A percentile compares a stretch with the other conserved stretches of the same genome.
Evolutionary conservation across 2,113 vertebrate genomes (phyloP).

Genomic region (Sylvietta virens): DNA sequence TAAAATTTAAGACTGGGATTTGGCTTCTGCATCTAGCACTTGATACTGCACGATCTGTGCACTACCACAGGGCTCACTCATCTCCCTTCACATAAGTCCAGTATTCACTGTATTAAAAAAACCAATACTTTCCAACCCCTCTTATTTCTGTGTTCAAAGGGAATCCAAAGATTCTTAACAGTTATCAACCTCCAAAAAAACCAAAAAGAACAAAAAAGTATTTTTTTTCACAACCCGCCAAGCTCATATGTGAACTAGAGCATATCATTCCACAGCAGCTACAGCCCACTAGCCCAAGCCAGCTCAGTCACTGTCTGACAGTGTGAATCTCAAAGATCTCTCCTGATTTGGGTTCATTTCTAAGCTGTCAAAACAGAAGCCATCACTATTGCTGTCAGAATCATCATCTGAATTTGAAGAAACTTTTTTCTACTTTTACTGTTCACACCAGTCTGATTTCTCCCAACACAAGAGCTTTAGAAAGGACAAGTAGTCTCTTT

Average conservation of each 20-base stretch:
- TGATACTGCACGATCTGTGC: neutral
- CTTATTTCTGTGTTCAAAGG: neutral
- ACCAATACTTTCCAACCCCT: rapidly evolving
- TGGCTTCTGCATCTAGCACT: neutral
- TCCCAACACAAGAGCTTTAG: neutral
- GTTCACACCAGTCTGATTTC: neutral
- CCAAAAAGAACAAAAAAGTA: neutral
- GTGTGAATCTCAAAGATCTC: neutral
- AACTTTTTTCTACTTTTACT: neutral
- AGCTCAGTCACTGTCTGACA: neutral
- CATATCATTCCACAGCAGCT: neutral
- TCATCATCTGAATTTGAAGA: neutral
- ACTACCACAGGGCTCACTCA: neutral
- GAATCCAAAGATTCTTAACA: neutral
- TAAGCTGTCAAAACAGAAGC: neutral
- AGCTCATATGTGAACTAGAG: neutral
- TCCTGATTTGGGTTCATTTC: neutral
- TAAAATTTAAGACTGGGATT: neutral
- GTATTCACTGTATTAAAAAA: neutral
- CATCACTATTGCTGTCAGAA: neutral
- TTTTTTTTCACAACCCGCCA: neutral
- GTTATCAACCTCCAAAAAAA: neutral
- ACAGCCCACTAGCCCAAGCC: neutral
- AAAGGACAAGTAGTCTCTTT: neutral
- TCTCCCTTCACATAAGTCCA: neutral